Percentiles rank a stretch among this genome's conserved stretches.
phyloP scores from a whole-genome alignment of 2,113 vertebrate species.

The Oenanthe melanoleuca region DNA sequence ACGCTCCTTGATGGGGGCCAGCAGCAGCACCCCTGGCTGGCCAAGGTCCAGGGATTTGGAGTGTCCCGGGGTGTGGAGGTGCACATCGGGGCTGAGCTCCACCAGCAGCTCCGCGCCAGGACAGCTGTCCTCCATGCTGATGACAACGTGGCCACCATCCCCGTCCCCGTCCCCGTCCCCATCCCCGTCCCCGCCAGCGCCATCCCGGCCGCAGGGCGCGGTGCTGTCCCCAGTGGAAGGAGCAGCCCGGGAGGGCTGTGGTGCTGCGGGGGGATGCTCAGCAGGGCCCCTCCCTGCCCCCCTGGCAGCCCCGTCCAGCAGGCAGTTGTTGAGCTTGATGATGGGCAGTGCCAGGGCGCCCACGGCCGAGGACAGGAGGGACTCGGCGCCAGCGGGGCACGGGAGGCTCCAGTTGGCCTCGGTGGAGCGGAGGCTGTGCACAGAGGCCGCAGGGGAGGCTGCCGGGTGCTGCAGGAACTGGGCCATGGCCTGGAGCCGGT shows the following conservation, averaged over 20 bases:
- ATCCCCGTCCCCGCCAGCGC: no score
- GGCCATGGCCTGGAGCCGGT: slow-evolving; percentile 61
- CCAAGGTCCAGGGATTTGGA: slow-evolving; percentile 78
- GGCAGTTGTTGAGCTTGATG: slow-evolving; percentile 71
- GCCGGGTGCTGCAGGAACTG: slow-evolving; percentile 72
- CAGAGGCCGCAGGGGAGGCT: slow-evolving; percentile 66
- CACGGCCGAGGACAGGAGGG: slow-evolving; percentile 37
- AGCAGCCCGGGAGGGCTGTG: background rate
- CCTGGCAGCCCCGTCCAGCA: slow-evolving; percentile 32
- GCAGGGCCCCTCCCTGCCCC: background rate
- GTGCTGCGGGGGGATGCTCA: background rate
- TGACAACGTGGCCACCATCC: background rate
- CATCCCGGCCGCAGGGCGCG: fast-evolving
- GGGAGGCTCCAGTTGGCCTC: slow-evolving; percentile 50
- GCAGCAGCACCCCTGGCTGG: slow-evolving; percentile 37
- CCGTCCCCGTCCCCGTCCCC: background rate
- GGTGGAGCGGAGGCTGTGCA: slow-evolving; percentile 66
- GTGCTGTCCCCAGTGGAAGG: fast-evolving
- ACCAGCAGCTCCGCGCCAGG: fast-evolving
- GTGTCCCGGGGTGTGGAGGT: slow-evolving; percentile 71
- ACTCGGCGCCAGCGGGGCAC: background rate
- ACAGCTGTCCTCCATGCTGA: background rate
- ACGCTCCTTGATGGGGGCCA: slow-evolving; percentile 72
- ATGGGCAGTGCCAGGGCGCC: slow-evolving; percentile 41
- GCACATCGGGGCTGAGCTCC: slow-evolving; percentile 48